phyloP scores from a whole-genome alignment of 2,113 vertebrate species.

The Lagopus leucura region DNA sequence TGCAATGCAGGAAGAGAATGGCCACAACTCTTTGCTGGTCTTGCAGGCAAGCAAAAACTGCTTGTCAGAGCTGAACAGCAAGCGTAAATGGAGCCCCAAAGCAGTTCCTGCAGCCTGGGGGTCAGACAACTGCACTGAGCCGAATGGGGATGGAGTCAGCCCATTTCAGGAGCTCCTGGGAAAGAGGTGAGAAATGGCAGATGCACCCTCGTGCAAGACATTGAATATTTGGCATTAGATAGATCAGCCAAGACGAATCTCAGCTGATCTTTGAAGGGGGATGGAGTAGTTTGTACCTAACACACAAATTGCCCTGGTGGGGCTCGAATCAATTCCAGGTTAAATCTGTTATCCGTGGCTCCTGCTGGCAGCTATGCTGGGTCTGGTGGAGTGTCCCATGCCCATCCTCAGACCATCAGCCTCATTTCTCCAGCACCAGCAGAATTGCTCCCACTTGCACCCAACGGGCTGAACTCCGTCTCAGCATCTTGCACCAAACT shows the following conservation, averaged over 20 bases:
- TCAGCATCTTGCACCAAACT: background rate
- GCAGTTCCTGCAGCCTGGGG: background rate
- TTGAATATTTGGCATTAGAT: background rate
- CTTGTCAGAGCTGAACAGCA: background rate
- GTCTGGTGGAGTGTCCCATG: background rate
- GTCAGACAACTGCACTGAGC: background rate
- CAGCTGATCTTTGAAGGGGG: background rate
- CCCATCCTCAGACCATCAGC: background rate
- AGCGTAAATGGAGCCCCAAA: background rate
- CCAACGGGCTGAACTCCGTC: rapidly evolving
- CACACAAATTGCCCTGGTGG: background rate
- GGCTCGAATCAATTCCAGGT: background rate
- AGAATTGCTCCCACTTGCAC: background rate
- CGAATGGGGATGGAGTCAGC: background rate
- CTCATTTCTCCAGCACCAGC: background rate
- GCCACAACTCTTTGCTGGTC: background rate
- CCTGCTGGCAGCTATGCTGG: rapidly evolving
- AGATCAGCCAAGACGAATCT: background rate
- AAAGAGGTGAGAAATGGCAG: background rate
- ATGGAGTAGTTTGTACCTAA: background rate
- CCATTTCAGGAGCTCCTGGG: background rate
- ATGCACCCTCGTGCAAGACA: background rate
- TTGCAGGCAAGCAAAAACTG: background rate
- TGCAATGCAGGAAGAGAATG: background rate
- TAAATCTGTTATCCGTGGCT: rapidly evolving